Percentiles rank a stretch among this genome's conserved stretches.
Evolutionary conservation across 2,888 invertebrate genomes (phyloP).

Genomic region (Acanthosepion esculentum): DNA sequence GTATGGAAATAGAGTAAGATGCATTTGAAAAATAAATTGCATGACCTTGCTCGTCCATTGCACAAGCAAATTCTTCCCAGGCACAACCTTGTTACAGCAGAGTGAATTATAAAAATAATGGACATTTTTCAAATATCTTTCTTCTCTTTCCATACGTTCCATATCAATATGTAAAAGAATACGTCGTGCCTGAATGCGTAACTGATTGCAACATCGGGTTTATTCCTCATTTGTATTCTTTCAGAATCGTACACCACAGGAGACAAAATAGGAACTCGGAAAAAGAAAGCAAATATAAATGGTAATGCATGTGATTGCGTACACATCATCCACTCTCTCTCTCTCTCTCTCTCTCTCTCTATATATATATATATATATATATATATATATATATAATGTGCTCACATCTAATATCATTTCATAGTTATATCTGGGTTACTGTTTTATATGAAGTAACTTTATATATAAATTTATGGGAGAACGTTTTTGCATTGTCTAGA

Average conservation of each 20-base stretch:
- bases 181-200: not conserved
- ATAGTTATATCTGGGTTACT: too few relatives aligned
- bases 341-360: too few relatives aligned
- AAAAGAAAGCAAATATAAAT: not conserved
- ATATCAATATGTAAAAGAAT: not conserved
- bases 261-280: not conserved
- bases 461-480: too few relatives aligned
- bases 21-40: not conserved
- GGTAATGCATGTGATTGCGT: too few relatives aligned
- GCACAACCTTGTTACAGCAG: not conserved
- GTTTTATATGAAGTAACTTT: too few relatives aligned
- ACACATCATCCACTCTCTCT: too few relatives aligned
- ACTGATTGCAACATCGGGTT: not conserved
- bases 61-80: not conserved
- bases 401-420: too few relatives aligned
- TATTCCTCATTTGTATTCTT: slow-evolving; percentile 16
- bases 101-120: not conserved
- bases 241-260: not conserved
- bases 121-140: not conserved
- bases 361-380: not conserved
- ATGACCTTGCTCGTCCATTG: not conserved
- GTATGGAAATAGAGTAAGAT: too few relatives aligned
- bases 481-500: too few relatives aligned
- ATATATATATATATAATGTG: not conserved
- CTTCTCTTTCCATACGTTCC: not conserved